Evolutionary conservation across 2,888 invertebrate species (phyloP), one percentile per base, ranked within the genome.

Genomic region (Tupiocoris notatus): DNA sequence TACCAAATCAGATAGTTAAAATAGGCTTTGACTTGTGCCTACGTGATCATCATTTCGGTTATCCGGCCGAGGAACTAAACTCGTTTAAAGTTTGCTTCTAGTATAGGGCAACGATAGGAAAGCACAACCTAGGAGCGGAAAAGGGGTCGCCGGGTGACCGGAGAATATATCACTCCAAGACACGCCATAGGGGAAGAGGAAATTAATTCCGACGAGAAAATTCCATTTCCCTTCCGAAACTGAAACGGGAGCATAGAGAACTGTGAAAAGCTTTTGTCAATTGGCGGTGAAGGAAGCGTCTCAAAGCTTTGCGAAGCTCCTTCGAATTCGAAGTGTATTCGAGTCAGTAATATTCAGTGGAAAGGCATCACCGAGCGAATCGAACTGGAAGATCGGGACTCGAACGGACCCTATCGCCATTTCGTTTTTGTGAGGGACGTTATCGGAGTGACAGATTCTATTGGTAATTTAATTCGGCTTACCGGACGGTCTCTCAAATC

Each of bases 391-490:
- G n/a, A n/a, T n/a, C n/a, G n/a, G n/a, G n/a, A n/a, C n/a, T n/a
- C n/a, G n/a, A n/a, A n/a, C n/a, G n/a, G n/a, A 39, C 6, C 39
- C 39, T 39, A 39, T 39, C 39, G 39, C 39, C 39, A 3, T 12
- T 39, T 39, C 39, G 39, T 39, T 39, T 39, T 39, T 39, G 39
- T 39, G 12, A 39, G 39, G 39, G 39, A 39, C 39, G 6, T 39
- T 39, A 39, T 39, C 39, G 39, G 12, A 39, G 6, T 59, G 18
- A 57, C 58, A 58, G 25, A 67, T 67, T 67, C 67, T 25, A 70
- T 70, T 70, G 57, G 25, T 70, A 73, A 73, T 73, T 61, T 73
- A 62, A 73, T 73, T 73, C 73, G 73, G 62, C 73, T 73, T 63
- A 73, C 73, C 73, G 73, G 73, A 61, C 73, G 73, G 73, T 62